Evolutionary conservation across 2,113 vertebrate genomes (phyloP), one percentile per base, ranked within the genome.

Genomic region (Strix uralensis): DNA sequence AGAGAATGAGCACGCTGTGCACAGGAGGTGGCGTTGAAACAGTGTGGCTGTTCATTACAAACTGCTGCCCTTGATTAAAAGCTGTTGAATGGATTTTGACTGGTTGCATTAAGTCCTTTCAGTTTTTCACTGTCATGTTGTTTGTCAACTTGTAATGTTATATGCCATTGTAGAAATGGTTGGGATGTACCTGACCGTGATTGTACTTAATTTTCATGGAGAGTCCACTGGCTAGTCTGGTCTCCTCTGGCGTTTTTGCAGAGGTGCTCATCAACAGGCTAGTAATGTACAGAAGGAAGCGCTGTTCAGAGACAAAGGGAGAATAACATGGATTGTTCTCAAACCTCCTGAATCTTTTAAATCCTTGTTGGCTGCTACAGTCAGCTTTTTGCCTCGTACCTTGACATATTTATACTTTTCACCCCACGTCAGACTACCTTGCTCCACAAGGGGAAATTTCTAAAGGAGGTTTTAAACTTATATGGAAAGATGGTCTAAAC

Each of bases 71-170:
- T 82, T 74, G n/a, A 83, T 82, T 63, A 73, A 79, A 94, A 92
- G 86, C n/a, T 75, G 30, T n/a, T 88, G 82, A 92, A 67, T 94
- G 89, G 89, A 42, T 55, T 97, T 87, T 91, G 91, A 82, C 46
- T 63, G 81, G 70, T 85, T 91, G 84, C 84, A 51, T 95, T 85
- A 84, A 85, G 70, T 89, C 42, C 65, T 94, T 96, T 95, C 66
- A 58, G 78, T 90, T 95, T 90, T 90, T 93, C 73, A 62, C 78
- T 85, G 86, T 94, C 73, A 49, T 1, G 13, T 72, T 87, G 74
- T 96, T 91, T 15, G 78, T 96, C 83, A 65, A 9, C 65, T 72
- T 91, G 83, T 89, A 57, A 69, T 81, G 80, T 85, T 80, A 49
- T 19, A 65, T 61, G 57, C 83, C 82, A 47, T n/a, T 86, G 75